Evolutionary conservation across 2,888 invertebrate species (phyloP).

Genomic region (Amaurobius ferox): DNA sequence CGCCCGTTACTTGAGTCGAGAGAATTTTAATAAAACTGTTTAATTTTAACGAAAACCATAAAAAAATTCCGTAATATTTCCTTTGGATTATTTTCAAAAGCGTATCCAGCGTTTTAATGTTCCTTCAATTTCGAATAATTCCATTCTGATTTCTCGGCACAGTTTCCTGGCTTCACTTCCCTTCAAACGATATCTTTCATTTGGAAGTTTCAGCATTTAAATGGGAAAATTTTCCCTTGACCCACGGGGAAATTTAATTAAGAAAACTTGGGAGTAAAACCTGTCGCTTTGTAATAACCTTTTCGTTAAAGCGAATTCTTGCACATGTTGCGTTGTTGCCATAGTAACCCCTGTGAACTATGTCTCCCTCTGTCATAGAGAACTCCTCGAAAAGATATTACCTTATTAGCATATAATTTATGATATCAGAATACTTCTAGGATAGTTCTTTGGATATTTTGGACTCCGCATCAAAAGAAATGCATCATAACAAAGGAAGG

Average conservation of each 20-base stretch:
- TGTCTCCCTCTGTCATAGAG: conserved; percentile 45
- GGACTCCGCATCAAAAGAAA: too few relatives aligned
- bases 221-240: conserved; percentile 54
- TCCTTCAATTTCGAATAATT: background rate
- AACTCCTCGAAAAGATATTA: conserved; percentile 64
- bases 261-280: conserved; percentile 69
- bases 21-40: too few relatives aligned
- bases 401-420: conserved; percentile 72
- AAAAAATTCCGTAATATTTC: too few relatives aligned
- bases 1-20: too few relatives aligned
- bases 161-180: conserved; percentile 25
- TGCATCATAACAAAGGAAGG: too few relatives aligned
- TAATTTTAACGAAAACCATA: too few relatives aligned
- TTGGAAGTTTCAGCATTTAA: conserved; percentile 48
- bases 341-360: conserved; percentile 39
- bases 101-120: background rate
- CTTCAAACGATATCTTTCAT: conserved; percentile 7
- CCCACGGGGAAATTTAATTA: conserved; percentile 68
- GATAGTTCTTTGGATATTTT: too few relatives aligned
- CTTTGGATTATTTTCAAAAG: too few relatives aligned
- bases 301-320: conserved; percentile 59
- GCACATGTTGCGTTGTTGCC: conserved; percentile 70
- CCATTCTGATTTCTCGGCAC: background rate
- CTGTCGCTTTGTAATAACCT: conserved; percentile 72
- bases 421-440: conserved; percentile 55